These are phyloP conservation scores for Rhea pennata DNA, from an alignment of 2,113 vertebrate species.

Conservation along the genomic window DNA sequence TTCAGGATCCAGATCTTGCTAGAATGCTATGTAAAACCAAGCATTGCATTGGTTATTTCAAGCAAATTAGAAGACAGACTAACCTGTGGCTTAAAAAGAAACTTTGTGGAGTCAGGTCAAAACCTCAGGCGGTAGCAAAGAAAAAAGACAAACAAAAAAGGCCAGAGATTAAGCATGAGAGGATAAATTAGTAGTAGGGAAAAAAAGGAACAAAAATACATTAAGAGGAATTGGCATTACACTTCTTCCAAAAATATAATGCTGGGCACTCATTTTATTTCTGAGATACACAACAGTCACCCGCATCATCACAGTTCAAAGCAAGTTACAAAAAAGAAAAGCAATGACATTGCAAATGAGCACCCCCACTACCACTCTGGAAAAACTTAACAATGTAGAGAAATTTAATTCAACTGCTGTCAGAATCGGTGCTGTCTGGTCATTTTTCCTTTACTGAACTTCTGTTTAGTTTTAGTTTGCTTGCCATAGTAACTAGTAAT, in stretches of 20 bases:
- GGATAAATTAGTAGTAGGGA: constrained; percentile 56
- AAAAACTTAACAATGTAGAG: background rate
- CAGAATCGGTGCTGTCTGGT: background rate
- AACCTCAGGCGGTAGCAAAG: constrained; percentile 71
- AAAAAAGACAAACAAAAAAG: constrained; percentile 59
- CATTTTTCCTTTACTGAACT: background rate
- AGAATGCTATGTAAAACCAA: constrained; percentile 11
- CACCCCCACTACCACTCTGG: background rate
- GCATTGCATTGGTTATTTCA: constrained; percentile 37
- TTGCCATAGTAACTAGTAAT: background rate
- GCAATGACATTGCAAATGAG: background rate
- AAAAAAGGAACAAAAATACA: constrained; percentile 28
- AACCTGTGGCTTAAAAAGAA: constrained; percentile 77
- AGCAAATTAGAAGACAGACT: constrained; percentile 61
- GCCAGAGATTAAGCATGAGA: constrained; percentile 65
- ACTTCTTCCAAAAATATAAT: background rate
- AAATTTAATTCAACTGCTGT: background rate
- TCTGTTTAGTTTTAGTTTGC: background rate
- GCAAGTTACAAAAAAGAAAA: constrained; percentile 31
- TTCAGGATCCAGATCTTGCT: constrained; percentile 34
- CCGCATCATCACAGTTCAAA: constrained; percentile 15
- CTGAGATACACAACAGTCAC: constrained; percentile 6
- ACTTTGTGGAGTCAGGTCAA: constrained; percentile 70
- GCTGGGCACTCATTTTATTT: background rate
- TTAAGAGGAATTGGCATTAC: constrained; percentile 1